Evolutionary conservation across 2,888 invertebrate species (phyloP).

Genomic region (Candidula unifasciata): DNA sequence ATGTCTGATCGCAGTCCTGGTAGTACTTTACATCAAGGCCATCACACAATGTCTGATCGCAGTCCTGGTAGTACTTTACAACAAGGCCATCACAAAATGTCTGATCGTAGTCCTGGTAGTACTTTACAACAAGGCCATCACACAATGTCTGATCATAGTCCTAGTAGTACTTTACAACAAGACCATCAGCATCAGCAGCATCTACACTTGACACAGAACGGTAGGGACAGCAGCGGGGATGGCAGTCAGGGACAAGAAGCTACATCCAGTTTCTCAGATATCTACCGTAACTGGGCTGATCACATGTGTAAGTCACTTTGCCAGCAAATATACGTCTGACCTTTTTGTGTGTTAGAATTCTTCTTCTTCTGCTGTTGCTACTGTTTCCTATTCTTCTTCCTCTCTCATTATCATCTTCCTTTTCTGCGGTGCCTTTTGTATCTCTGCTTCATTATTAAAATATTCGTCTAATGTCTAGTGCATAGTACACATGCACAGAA

Average conservation of each 20-base stretch:
- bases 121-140: conserved; percentile 28
- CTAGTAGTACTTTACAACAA: neutral
- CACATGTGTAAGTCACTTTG: conserved; percentile 40
- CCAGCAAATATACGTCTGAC: neutral
- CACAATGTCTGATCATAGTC: neutral
- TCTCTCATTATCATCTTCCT: too few relatives aligned
- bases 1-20: neutral
- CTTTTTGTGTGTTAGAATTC: neutral
- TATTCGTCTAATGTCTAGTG: too few relatives aligned
- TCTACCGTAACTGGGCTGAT: conserved; percentile 42
- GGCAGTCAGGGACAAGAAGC: neutral
- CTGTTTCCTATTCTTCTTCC: neutral
- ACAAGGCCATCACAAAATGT: conserved; percentile 11
- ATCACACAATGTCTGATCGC: neutral
- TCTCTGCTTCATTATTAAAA: neutral
- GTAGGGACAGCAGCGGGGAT: neutral
- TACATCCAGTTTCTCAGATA: conserved; percentile 38
- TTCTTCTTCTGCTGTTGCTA: neutral
- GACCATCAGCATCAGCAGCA: conserved; percentile 38
- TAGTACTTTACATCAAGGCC: conserved; percentile 4
- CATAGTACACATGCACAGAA: too few relatives aligned
- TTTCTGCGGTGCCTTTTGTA: neutral
- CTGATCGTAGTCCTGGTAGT: neutral
- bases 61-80: neutral
- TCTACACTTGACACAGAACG: neutral